Evolutionary conservation across 2,888 invertebrate genomes (phyloP).

Genomic region (Aromia moschata): DNA sequence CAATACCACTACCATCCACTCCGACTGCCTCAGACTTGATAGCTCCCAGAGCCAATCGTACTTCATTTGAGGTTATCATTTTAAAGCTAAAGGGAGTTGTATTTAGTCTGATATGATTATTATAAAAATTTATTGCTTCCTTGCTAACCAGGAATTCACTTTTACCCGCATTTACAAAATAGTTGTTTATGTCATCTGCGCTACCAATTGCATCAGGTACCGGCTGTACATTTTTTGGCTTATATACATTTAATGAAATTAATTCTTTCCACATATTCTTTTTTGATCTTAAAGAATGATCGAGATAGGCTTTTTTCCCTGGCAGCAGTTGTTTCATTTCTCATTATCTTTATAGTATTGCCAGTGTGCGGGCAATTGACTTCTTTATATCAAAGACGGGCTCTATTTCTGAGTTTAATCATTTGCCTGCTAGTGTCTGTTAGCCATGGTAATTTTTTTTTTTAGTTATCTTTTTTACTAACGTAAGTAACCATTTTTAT

Average conservation of each 20-base stretch:
- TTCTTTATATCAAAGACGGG: no score
- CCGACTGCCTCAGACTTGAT: conserved; percentile 5
- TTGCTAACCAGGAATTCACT: not conserved
- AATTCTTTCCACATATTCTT: not conserved
- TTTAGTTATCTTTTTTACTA: no score
- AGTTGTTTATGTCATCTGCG: not conserved
- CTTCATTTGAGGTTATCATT: not conserved
- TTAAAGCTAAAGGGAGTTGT: not conserved
- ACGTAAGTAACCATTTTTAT: not conserved
- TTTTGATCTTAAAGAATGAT: not conserved
- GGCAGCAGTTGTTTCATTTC: no score
- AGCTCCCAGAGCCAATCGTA: not conserved
- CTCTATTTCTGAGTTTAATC: not conserved
- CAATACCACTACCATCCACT: no score
- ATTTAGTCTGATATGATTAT: not conserved
- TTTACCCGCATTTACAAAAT: not conserved
- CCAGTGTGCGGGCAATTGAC: no score
- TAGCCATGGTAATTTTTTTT: not conserved
- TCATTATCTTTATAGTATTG: no score
- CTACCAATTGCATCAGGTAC: not conserved
- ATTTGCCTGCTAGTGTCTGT: not conserved
- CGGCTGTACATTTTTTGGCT: not conserved
- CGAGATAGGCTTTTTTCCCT: not conserved
- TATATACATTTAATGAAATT: not conserved
- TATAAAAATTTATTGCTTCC: not conserved